Evolutionary conservation across 1,140 invertebrate genomes (phyloP).

Genomic region (Brachionus paranguensis): DNA sequence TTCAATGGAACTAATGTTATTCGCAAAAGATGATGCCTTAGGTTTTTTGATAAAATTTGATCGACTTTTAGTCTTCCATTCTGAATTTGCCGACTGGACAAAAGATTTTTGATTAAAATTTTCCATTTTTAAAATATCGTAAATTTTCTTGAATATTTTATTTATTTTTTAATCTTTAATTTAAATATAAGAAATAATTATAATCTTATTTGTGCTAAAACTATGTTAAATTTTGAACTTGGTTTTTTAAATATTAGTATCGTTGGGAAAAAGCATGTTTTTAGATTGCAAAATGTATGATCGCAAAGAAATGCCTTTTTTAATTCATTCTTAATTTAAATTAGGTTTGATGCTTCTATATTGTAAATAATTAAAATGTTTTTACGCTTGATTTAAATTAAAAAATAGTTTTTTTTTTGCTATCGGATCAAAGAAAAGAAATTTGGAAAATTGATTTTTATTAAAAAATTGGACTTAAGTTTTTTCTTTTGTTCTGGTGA

Average conservation of each 20-base stretch:
- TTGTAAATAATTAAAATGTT: background rate
- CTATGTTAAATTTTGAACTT: conserved; percentile 1
- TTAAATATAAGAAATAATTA: background rate
- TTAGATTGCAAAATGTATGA: background rate
- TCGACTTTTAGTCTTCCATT: background rate
- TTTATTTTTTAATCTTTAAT: background rate
- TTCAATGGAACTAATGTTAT: background rate
- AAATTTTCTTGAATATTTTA: conserved; percentile 3
- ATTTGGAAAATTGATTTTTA: too few species aligned
- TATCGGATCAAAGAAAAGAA: background rate
- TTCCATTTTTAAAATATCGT: background rate
- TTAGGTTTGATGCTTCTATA: too few species aligned
- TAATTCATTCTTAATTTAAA: background rate
- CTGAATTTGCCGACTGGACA: background rate
- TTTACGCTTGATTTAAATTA: background rate
- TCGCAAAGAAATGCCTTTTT: background rate
- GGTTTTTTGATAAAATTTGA: background rate
- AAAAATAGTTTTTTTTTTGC: background rate
- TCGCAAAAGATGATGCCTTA: background rate
- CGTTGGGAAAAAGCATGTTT: background rate
- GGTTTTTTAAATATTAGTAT: background rate
- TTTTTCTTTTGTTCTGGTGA: too few species aligned
- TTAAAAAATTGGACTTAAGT: too few species aligned
- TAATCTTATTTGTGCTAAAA: background rate
- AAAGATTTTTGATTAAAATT: background rate